These are phyloP conservation scores for Ypsolopha sequella DNA, from an alignment of 2,888 invertebrate species.

Conservation along the genomic window DNA sequence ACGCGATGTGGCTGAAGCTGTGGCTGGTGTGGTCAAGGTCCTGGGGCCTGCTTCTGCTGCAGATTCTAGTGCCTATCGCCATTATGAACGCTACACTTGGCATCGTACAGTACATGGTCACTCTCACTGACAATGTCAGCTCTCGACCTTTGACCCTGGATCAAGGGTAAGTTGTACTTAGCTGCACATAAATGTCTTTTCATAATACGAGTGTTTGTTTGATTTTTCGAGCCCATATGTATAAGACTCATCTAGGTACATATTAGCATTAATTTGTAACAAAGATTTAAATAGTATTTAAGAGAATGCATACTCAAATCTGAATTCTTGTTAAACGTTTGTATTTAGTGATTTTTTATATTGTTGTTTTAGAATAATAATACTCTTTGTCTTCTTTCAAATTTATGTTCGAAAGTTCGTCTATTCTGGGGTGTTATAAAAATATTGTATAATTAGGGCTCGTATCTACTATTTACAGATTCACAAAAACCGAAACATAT, in stretches of 20 bases:
- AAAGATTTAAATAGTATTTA: no score
- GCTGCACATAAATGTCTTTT: background rate
- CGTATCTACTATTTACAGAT: constrained; percentile 23
- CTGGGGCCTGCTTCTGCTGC: constrained; percentile 73
- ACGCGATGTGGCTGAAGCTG: constrained; percentile 77
- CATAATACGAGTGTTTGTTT: background rate
- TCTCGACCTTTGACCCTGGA: constrained; percentile 62
- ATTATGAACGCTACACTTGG: constrained; percentile 74
- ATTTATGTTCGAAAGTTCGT: no score
- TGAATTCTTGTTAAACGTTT: no score
- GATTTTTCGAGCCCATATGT: background rate
- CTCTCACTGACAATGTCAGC: constrained; percentile 55
- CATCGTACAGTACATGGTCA: constrained; percentile 29
- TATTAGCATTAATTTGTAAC: no score
- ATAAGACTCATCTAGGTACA: background rate
- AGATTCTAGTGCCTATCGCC: constrained; percentile 76
- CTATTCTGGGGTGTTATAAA: no score
- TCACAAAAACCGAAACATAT: constrained; percentile 39
- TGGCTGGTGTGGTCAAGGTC: constrained; percentile 74
- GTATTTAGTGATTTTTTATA: no score
- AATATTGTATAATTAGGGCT: no score
- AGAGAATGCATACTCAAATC: no score
- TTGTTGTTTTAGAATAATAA: no score
- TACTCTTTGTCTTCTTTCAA: background rate
- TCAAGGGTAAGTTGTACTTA: constrained; percentile 44